Conservation (phyloP, 1,140 invertebrate genomes). For the Zaprionus ornatus region DNA sequence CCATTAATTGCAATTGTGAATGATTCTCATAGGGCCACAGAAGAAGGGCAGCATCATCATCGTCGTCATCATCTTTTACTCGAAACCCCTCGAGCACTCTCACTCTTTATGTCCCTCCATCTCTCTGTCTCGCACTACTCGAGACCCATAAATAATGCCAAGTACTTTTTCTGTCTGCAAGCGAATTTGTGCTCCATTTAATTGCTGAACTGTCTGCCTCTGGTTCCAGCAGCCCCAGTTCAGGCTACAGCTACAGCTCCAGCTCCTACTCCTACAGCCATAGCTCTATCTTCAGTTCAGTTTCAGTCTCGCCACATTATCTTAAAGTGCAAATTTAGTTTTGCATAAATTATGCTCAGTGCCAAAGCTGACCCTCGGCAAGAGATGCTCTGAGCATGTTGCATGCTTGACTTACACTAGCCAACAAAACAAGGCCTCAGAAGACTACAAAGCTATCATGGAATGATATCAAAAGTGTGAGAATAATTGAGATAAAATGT, state of each 20-base stretch:
- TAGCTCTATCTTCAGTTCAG: not conserved
- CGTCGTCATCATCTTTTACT: not conserved
- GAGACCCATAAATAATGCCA: conserved; percentile 73
- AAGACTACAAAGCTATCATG: not conserved
- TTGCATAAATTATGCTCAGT: conserved; percentile 69
- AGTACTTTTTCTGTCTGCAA: conserved; percentile 53
- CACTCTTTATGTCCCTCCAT: not conserved
- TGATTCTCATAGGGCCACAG: conserved; percentile 17
- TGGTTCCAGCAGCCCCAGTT: not conserved
- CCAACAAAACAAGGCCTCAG: not conserved
- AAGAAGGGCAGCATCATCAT: not conserved
- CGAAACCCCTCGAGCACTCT: not conserved
- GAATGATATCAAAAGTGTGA: fast-evolving
- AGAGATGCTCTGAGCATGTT: not conserved
- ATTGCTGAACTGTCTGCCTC: conserved; percentile 40
- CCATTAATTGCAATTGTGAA: conserved; percentile 66
- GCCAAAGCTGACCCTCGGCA: conserved; percentile 11
- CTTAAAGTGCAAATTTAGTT: conserved; percentile 73
- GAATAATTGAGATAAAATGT: too few species aligned
- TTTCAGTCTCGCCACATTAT: conserved; percentile 11
- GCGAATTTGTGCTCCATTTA: conserved; percentile 62
- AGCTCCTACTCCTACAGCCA: not conserved
- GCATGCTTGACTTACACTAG: conserved; percentile 7
- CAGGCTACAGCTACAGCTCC: too few species aligned
- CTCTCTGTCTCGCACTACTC: conserved; percentile 24